Percentiles rank a stretch among this genome's conserved stretches.
phyloP scores from a whole-genome alignment of 2,888 invertebrate species.

The Drosophila setosimentum region DNA sequence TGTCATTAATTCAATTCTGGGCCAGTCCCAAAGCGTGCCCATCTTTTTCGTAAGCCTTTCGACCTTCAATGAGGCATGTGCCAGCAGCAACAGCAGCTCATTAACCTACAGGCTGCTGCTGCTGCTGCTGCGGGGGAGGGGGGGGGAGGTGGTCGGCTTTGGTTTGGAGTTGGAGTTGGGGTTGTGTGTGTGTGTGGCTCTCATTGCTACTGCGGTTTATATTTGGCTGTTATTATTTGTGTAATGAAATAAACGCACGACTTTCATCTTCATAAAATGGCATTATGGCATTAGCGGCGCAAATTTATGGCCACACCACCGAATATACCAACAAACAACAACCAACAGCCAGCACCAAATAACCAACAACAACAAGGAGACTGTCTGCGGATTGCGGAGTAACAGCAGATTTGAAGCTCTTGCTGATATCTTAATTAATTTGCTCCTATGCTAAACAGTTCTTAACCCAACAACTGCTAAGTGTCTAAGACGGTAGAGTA shows the following conservation, averaged over 20 bases:
- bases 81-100: slow-evolving; percentile 57
- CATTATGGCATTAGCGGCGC: slow-evolving; percentile 76
- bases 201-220: slow-evolving; percentile 71
- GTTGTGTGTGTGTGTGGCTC: background rate
- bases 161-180: background rate
- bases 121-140: too few species aligned
- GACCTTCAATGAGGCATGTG: slow-evolving; percentile 80
- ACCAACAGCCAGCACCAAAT: slow-evolving; percentile 26
- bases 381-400: background rate
- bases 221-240: slow-evolving; percentile 79
- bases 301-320: slow-evolving; percentile 68
- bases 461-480: slow-evolving; percentile 17
- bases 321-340: slow-evolving; percentile 2
- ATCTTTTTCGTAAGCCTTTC: slow-evolving; percentile 72
- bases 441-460: slow-evolving; percentile 23
- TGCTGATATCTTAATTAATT: slow-evolving; percentile 36
- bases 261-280: slow-evolving; percentile 81
- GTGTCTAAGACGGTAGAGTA: background rate
- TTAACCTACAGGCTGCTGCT: slow-evolving; percentile 55
- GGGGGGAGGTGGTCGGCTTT: background rate
- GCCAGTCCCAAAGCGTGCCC: slow-evolving; percentile 37
- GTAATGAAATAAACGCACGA: slow-evolving; percentile 82
- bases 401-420: slow-evolving; percentile 22
- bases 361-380: slow-evolving; percentile 10
- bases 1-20: slow-evolving; percentile 76